Evolutionary conservation across 2,797 vertebrate species (phyloP).

Genomic region (Oceanodroma leucorhoa): DNA sequence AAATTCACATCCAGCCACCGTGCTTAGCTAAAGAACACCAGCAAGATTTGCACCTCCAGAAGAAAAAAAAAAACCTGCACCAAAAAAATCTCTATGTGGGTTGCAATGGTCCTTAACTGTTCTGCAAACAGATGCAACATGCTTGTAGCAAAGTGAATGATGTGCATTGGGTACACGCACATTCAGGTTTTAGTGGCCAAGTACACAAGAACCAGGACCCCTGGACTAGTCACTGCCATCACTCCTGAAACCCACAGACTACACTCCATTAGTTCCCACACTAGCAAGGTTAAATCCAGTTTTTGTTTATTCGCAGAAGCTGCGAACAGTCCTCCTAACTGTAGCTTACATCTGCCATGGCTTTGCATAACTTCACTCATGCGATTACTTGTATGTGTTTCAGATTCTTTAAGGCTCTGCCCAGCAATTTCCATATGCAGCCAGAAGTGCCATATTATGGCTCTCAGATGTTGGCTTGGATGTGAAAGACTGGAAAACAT

Average conservation of each 20-base stretch:
- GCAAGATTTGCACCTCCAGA: neutral
- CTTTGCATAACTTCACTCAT: neutral
- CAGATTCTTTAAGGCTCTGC: neutral
- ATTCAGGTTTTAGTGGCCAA: neutral
- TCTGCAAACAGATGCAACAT: neutral
- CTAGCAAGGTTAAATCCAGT: neutral
- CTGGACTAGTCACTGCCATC: neutral
- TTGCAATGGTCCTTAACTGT: neutral
- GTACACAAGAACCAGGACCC: neutral
- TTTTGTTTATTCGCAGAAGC: neutral
- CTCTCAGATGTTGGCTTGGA: neutral
- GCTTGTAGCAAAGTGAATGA: neutral
- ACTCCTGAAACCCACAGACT: neutral
- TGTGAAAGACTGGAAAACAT: neutral
- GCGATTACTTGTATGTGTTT: neutral
- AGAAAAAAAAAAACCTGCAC: neutral
- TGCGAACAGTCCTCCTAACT: neutral
- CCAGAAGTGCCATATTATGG: neutral
- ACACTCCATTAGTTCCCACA: neutral
- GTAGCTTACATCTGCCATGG: neutral
- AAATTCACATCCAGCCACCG: neutral
- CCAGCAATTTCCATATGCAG: neutral
- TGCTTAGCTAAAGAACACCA: neutral
- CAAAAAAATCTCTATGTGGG: neutral
- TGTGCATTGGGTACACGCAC: accelerated